Conservation (phyloP, 2,888 invertebrate genomes). For the Scotopteryx bipunctaria region DNA sequence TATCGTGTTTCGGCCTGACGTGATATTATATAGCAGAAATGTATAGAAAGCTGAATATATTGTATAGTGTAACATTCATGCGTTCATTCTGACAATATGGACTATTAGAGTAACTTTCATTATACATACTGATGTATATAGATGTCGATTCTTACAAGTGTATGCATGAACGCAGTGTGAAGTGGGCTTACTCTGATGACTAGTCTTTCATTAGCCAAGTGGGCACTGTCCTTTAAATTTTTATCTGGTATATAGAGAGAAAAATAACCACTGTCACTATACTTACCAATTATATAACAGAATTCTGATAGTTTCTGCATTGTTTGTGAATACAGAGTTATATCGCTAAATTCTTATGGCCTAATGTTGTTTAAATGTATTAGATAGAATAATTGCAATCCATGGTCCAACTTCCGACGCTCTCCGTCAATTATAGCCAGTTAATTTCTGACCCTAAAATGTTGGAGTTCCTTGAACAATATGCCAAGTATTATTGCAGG, state of each 20-base stretch:
- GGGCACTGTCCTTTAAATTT: too few relatives aligned
- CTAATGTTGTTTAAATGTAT: constrained; percentile 43
- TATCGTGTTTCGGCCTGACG: constrained; percentile 57
- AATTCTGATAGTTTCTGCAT: too few relatives aligned
- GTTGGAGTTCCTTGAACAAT: constrained; percentile 2
- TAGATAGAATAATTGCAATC: constrained; percentile 37
- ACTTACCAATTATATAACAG: not conserved
- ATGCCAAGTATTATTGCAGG: constrained; percentile 2
- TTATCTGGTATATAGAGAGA: too few relatives aligned
- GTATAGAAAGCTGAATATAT: constrained; percentile 41
- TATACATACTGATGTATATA: constrained; percentile 37
- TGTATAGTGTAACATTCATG: constrained; percentile 43
- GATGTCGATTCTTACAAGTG: constrained; percentile 6
- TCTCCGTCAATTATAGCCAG: constrained; percentile 46
- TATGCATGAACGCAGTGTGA: not conserved
- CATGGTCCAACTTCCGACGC: constrained; percentile 46
- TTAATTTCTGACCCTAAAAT: constrained; percentile 27
- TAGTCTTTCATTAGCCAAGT: too few relatives aligned
- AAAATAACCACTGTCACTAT: too few relatives aligned
- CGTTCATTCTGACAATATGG: constrained; percentile 67
- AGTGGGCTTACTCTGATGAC: not conserved
- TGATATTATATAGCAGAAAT: constrained; percentile 66
- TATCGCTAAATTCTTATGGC: constrained; percentile 42
- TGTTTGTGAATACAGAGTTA: not conserved
- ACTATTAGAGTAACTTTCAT: constrained; percentile 37